Conservation (phyloP, 1,140 invertebrate species). For the Gyrodactylus salaris region DNA sequence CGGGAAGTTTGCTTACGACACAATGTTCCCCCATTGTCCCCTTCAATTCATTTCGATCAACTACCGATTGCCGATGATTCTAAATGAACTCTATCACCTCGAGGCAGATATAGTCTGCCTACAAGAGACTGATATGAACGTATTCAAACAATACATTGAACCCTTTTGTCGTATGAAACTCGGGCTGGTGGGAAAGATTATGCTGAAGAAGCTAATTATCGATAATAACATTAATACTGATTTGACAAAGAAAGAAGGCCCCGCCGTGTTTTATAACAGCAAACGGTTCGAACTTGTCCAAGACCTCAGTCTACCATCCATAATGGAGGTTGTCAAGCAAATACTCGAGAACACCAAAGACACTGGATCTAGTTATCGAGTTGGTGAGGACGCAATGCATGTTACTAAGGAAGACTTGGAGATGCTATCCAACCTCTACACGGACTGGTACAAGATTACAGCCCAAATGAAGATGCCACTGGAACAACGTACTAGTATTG, state of each 20-base stretch:
- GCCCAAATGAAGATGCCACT: not conserved
- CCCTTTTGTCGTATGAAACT: not conserved
- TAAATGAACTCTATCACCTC: not conserved
- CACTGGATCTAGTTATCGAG: not conserved
- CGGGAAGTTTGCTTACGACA: not conserved
- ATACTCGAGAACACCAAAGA: not conserved
- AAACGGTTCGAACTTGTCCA: not conserved
- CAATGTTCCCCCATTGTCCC: not conserved
- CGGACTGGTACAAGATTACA: not conserved
- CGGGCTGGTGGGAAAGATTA: not conserved
- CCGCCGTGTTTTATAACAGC: not conserved
- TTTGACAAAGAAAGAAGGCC: not conserved
- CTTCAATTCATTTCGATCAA: not conserved
- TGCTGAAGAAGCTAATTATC: not conserved
- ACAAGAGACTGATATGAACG: not conserved
- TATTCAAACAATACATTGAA: not conserved
- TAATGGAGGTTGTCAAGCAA: not conserved
- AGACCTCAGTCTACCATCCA: not conserved
- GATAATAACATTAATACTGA: not conserved
- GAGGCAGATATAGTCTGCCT: not conserved
- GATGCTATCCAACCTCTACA: not conserved
- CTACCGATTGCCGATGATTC: not conserved
- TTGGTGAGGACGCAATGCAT: not conserved
- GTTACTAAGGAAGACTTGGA: not conserved
- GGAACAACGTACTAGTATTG: not conserved